These are phyloP conservation scores for Xenopus tropicalis DNA, from an alignment of 2,113 vertebrate genomes.

Conservation along the genomic window UCB_Xtro_10.0 CM004449.2:122510001-122510500, in stretches of 20 bases:
- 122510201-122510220: constrained; percentile 42
- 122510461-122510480: constrained; percentile 57
- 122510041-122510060: constrained; percentile 58
- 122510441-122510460: constrained; percentile 51
- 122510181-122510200: constrained; percentile 47
- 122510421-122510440: constrained; percentile 55
- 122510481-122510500: constrained; percentile 59
- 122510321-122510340: constrained; percentile 49
- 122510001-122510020: constrained; percentile 60
- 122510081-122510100: constrained; percentile 50
- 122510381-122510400: constrained; percentile 67
- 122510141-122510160: constrained; percentile 60
- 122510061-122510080: constrained; percentile 51
- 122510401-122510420: constrained; percentile 58
- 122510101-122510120: constrained; percentile 53
- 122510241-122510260: constrained; percentile 38
- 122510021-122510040: constrained; percentile 49
- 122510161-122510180: constrained; percentile 50
- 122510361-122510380: constrained; percentile 62
- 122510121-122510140: constrained; percentile 55
- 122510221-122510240: neutral
- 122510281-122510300: constrained; percentile 62
- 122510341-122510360: constrained; percentile 48
- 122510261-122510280: constrained; percentile 57
- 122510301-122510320: constrained; percentile 58